These are phyloP conservation scores for Euzophera pinguis DNA, from an alignment of 2,888 invertebrate species.

Conservation along the genomic window DNA sequence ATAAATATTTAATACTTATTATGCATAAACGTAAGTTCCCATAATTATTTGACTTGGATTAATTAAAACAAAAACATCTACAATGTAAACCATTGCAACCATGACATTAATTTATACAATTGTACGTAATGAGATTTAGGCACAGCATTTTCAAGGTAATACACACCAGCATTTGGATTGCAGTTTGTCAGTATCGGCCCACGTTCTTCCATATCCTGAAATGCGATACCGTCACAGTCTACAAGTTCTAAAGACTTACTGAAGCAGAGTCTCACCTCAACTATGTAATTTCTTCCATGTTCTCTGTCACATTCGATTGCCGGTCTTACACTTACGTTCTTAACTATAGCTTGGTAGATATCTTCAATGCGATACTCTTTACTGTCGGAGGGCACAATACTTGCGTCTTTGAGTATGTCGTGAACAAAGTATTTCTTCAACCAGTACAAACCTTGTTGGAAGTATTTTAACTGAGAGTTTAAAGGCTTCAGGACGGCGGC, in stretches of 20 bases:
- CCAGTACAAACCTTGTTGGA: constrained; percentile 82
- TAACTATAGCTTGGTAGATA: constrained; percentile 62
- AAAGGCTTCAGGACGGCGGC: constrained; percentile 79
- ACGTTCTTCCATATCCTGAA: constrained; percentile 19
- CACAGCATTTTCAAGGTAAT: constrained; percentile 76
- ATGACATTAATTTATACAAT: constrained; percentile 76
- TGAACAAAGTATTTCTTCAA: constrained; percentile 81
- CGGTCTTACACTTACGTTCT: constrained; percentile 77
- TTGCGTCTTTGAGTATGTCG: constrained; percentile 73
- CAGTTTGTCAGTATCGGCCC: constrained; percentile 81
- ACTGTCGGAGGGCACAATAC: constrained; percentile 69
- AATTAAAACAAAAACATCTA: constrained; percentile 38
- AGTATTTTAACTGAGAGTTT: constrained; percentile 84
- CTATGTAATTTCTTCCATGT: constrained; percentile 79
- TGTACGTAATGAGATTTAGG: constrained; percentile 68
- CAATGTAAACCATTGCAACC: constrained; percentile 82
- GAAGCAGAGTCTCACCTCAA: constrained; percentile 88
- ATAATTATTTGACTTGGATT: background rate
- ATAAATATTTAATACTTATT: too few relatives aligned
- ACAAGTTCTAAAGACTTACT: constrained; percentile 81
- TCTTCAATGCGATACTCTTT: constrained; percentile 35
- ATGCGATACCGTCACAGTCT: constrained; percentile 82
- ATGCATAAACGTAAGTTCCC: too few relatives aligned
- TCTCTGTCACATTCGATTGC: constrained; percentile 83
- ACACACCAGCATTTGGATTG: constrained; percentile 67